phyloP scores from a whole-genome alignment of 1,140 invertebrate species.

The Acyrthosiphon pisum region DNA sequence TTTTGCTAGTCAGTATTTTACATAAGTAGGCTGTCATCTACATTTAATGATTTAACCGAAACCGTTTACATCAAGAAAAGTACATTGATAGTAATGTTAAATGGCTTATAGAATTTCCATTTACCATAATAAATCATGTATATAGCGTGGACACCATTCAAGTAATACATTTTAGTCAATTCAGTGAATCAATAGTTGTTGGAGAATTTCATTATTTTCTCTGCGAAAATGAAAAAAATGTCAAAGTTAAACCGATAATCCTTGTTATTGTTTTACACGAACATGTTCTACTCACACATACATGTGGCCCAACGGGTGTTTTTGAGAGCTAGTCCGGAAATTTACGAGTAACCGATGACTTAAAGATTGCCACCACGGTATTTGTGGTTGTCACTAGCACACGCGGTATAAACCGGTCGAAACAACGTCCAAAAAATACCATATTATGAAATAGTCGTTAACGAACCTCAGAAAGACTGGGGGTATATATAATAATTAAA shows the following conservation, averaged over 20 bases:
- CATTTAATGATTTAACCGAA: background rate
- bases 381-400: constrained; percentile 13
- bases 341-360: constrained; percentile 14
- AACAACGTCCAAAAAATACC: background rate
- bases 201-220: background rate
- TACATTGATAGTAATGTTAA: background rate
- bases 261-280: background rate
- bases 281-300: background rate
- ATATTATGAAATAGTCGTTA: background rate
- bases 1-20: background rate
- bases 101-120: background rate
- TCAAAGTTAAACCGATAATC: background rate
- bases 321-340: background rate
- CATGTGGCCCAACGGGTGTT: background rate
- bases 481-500: constrained; percentile 2
- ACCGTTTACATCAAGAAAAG: background rate
- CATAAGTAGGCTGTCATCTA: background rate
- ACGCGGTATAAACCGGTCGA: background rate
- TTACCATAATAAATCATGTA: background rate
- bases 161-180: background rate
- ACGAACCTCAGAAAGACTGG: background rate
- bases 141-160: background rate
- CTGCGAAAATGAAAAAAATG: background rate
- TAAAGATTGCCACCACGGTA: background rate
- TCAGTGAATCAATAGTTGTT: background rate